These are phyloP conservation scores for Reinhardtius hippoglossoides DNA, from an alignment of 2,113 vertebrate species.

Conservation along the genomic window DNA sequence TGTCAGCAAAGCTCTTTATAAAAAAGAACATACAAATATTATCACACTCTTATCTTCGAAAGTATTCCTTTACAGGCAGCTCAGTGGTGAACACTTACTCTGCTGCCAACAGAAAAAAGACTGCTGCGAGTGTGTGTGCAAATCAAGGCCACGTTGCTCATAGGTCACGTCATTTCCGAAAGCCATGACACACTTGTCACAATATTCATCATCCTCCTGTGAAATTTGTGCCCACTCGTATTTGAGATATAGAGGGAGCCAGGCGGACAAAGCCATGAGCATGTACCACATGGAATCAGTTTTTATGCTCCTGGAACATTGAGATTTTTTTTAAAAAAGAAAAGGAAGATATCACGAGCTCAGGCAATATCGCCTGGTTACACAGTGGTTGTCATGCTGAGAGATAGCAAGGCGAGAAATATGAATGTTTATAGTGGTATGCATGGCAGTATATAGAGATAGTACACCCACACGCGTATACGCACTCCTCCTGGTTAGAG, in stretches of 20 bases:
- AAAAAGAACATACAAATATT: not conserved
- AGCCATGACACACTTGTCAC: slow-evolving; percentile 52
- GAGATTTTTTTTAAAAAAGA: slow-evolving; percentile 26
- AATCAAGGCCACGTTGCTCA: slow-evolving; percentile 31
- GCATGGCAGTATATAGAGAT: not conserved
- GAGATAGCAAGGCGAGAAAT: slow-evolving; percentile 13
- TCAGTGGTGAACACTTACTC: not conserved
- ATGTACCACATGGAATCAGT: slow-evolving; percentile 42
- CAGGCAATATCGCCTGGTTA: slow-evolving; percentile 51
- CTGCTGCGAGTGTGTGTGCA: not conserved
- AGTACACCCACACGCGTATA: slow-evolving; percentile 44
- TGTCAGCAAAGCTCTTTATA: not conserved
- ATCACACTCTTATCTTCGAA: not conserved
- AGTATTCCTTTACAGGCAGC: not conserved
- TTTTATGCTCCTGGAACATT: not conserved
- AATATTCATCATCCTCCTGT: slow-evolving; percentile 43
- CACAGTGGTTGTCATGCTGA: slow-evolving; percentile 46
- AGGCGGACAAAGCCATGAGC: slow-evolving; percentile 17
- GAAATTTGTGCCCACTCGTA: not conserved
- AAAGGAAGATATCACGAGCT: slow-evolving; percentile 40
- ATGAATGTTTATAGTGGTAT: slow-evolving; percentile 52
- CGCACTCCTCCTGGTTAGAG: slow-evolving; percentile 32
- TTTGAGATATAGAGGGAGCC: not conserved
- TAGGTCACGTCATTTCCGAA: slow-evolving; percentile 44
- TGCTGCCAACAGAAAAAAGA: slow-evolving; percentile 5